Percentiles rank a stretch among this genome's conserved stretches.
phyloP scores from a whole-genome alignment of 30 jellyfish, hydroid and myxozoan species.

The Aurelia aurita region DNA sequence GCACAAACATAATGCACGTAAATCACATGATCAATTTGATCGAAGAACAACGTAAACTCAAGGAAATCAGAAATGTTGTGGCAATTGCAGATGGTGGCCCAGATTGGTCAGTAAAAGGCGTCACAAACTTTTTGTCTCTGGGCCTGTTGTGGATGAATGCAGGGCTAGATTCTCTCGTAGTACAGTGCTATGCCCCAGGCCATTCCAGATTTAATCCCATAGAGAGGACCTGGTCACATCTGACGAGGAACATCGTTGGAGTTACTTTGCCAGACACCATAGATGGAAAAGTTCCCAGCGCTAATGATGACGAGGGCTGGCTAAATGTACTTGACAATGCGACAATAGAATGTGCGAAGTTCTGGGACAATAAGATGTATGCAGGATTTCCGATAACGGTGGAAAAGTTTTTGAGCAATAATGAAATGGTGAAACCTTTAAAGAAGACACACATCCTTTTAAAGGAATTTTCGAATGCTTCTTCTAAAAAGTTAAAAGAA shows the following conservation, averaged over 20 bases:
- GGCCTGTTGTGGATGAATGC: conserved; percentile 3
- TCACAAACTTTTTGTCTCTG: background rate
- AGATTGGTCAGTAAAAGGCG: conserved; percentile 7
- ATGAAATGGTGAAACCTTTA: background rate
- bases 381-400: background rate
- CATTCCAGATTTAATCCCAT: conserved; percentile 18
- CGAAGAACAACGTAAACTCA: background rate
- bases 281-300: background rate
- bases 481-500: no score
- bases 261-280: background rate
- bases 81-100: conserved; percentile 4
- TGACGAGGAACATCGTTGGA: background rate
- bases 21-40: background rate
- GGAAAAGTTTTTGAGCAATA: background rate
- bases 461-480: background rate
- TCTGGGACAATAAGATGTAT: conserved; percentile 12
- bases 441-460: background rate
- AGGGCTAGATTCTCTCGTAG: background rate
- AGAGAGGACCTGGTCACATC: background rate
- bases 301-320: conserved; percentile 9
- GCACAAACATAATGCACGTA: conserved; percentile 13
- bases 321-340: conserved; percentile 9
- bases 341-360: conserved; percentile 3
- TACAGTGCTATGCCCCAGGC: conserved; percentile 10
- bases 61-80: background rate